phyloP scores from a whole-genome alignment of 2,797 vertebrate genomes.

The Acanthurus leucopareius region DNA sequence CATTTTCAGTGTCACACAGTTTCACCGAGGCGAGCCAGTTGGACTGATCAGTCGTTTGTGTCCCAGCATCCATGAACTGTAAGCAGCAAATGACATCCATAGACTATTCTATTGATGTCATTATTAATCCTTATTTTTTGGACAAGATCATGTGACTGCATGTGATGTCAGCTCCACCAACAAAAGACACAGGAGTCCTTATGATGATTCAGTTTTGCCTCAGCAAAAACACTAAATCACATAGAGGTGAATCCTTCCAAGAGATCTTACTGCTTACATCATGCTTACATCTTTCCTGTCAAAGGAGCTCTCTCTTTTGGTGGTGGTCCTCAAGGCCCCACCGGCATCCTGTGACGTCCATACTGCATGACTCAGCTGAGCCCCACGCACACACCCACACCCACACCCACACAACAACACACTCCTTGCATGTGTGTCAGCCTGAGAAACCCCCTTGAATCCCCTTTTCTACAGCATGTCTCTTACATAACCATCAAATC shows the following conservation, averaged over 20 bases:
- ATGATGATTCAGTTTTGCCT: too few species aligned
- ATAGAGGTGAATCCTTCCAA: neutral
- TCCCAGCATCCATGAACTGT: slow-evolving; percentile 53
- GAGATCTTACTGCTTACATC: neutral
- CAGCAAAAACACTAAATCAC: neutral
- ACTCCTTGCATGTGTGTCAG: slow-evolving; percentile 22
- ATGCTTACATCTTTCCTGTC: neutral
- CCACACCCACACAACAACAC: neutral
- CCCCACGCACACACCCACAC: neutral
- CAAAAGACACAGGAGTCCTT: neutral
- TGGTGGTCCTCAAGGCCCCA: too few species aligned
- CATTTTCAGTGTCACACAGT: slow-evolving; percentile 65
- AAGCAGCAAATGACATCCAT: slow-evolving; percentile 48
- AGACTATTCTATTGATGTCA: neutral
- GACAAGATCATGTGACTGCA: neutral
- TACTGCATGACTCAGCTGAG: slow-evolving; percentile 39
- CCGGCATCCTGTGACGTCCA: too few species aligned
- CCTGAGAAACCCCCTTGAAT: slow-evolving; percentile 53
- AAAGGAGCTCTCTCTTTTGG: too few species aligned
- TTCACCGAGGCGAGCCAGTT: slow-evolving; percentile 44
- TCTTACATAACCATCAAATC: slow-evolving; percentile 75
- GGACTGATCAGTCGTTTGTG: slow-evolving; percentile 59
- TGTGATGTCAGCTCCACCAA: neutral
- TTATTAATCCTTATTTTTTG: neutral
- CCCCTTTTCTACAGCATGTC: slow-evolving; percentile 42